phyloP scores from a whole-genome alignment of 2,113 vertebrate genomes.

The Rhabdomys dilectus region DNA sequence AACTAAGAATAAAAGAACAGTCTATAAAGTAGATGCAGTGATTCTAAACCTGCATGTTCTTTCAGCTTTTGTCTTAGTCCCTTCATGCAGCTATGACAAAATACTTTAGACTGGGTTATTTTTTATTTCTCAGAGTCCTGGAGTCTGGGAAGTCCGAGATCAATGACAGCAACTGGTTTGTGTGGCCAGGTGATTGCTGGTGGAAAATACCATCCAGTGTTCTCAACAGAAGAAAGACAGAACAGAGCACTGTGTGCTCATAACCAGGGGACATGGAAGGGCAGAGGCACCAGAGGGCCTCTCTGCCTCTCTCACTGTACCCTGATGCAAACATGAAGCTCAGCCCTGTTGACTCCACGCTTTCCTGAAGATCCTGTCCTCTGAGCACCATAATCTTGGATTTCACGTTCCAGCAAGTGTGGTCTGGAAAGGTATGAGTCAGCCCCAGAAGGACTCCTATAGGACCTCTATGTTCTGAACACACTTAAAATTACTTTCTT shows the following conservation, averaged over 20 bases:
- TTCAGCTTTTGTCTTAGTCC: neutral
- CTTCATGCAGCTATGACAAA: neutral
- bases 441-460: no score
- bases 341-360: neutral
- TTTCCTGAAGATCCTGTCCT: neutral
- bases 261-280: neutral
- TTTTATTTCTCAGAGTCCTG: neutral
- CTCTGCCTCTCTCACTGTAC: neutral
- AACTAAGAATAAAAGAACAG: neutral
- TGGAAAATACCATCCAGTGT: no score
- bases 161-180: neutral
- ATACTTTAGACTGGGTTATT: neutral
- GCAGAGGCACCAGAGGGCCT: neutral
- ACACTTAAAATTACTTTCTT: neutral
- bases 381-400: neutral
- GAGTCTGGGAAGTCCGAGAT: neutral
- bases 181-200: neutral
- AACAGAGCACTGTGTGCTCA: no score
- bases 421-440: neutral
- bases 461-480: neutral
- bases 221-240: neutral
- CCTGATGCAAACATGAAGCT: neutral
- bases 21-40: neutral
- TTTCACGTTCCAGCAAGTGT: no score
- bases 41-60: neutral